A percentile compares a stretch with the other conserved stretches of the same genome.
Evolutionary conservation across 2,888 invertebrate species (phyloP).

Genomic region (Megamerina dolium): DNA sequence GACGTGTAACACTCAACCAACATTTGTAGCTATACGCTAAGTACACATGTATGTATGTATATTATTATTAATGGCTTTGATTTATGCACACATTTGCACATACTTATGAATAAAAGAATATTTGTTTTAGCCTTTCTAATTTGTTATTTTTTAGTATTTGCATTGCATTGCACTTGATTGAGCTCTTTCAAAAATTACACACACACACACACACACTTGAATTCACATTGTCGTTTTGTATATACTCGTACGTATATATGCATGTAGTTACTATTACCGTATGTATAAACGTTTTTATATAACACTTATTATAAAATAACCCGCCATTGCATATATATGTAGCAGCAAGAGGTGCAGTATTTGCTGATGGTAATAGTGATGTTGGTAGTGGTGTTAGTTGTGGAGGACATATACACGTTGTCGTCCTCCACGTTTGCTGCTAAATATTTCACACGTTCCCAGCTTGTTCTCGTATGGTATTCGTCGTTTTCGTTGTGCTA

Average conservation of each 20-base stretch:
- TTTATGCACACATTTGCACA: too few species aligned
- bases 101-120: too few species aligned
- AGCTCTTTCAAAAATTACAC: neutral
- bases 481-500: conserved; percentile 18
- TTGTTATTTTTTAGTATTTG: neutral
- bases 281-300: neutral
- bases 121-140: neutral
- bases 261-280: neutral
- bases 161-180: too few species aligned
- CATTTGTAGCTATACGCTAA: too few species aligned
- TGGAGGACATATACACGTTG: neutral
- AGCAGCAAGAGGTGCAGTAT: neutral
- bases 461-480: conserved; percentile 24
- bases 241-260: neutral
- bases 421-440: conserved; percentile 6
- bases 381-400: neutral
- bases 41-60: too few species aligned
- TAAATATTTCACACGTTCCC: conserved; percentile 6
- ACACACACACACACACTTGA: neutral
- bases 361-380: too few species aligned
- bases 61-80: too few species aligned
- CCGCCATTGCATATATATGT: conserved; percentile 14
- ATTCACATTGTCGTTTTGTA: neutral
- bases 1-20: too few species aligned
- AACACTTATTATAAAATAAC: conserved; percentile 1